A percentile compares a stretch with the other conserved stretches of the same genome.
phyloP scores from a whole-genome alignment of 2,797 vertebrate species.

The Helicolenus hilgendorfi region DNA sequence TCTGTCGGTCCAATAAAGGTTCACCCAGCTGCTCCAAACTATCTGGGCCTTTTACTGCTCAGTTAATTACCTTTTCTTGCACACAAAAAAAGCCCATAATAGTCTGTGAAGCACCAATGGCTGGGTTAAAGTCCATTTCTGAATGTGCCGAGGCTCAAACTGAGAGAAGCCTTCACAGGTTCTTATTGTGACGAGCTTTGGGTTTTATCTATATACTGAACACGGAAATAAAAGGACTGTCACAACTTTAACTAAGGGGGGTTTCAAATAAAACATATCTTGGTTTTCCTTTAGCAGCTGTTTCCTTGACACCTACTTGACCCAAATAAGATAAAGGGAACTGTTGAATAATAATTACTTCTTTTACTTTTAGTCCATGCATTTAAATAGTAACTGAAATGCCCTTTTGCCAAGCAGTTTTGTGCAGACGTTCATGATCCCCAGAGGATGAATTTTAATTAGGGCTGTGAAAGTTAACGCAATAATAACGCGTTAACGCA shows the following conservation, averaged over 20 bases:
- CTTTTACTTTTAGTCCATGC: neutral
- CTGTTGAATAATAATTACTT: neutral
- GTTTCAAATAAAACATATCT: neutral
- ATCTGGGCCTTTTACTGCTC: slow-evolving; percentile 34
- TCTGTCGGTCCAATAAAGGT: slow-evolving; percentile 32
- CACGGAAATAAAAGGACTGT: neutral
- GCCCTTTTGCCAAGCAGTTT: neutral
- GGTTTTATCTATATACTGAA: neutral
- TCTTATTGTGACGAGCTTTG: neutral
- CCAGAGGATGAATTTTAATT: neutral
- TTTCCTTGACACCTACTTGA: slow-evolving; percentile 1
- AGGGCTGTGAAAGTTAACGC: neutral
- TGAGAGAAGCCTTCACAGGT: neutral
- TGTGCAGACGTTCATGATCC: neutral
- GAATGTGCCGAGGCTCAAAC: neutral
- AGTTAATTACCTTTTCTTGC: slow-evolving; percentile 62
- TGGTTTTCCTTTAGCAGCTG: neutral
- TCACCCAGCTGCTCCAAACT: slow-evolving; percentile 10
- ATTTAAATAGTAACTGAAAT: neutral
- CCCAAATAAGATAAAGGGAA: neutral
- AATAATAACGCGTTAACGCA: too few relatives aligned
- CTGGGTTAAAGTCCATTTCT: slow-evolving; percentile 23
- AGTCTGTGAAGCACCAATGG: slow-evolving; percentile 3
- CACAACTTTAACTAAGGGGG: neutral
- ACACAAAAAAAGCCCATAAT: slow-evolving; percentile 32